Conservation (phyloP, 92 coral and sea anemone species). For the Epizoanthus fatuus region DNA sequence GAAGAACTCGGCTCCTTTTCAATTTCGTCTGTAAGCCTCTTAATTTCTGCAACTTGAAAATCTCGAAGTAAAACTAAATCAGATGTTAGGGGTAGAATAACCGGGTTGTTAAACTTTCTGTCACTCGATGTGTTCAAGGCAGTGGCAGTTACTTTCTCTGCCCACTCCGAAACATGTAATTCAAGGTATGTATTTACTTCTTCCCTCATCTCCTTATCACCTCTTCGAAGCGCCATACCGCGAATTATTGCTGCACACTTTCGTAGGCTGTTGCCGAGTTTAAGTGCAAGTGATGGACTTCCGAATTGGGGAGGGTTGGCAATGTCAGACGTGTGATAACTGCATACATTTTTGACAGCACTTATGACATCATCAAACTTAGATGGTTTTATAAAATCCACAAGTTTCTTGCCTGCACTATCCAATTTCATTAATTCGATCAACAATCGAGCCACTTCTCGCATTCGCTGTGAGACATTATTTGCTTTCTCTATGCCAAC, state of each 20-base stretch:
- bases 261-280: constrained; percentile 53
- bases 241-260: constrained; percentile 43
- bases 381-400: constrained; percentile 16
- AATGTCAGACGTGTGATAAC: not conserved
- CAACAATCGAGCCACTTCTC: constrained; percentile 44
- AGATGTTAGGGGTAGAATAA: too few species aligned
- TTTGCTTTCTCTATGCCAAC: constrained; percentile 9
- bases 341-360: not conserved
- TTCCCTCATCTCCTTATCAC: not conserved
- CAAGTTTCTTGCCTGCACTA: not conserved
- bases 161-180: constrained; percentile 2
- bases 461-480: constrained; percentile 62
- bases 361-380: constrained; percentile 9
- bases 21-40: not conserved
- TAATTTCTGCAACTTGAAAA: not conserved
- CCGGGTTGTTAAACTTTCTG: constrained; percentile 22
- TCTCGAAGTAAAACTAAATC: too few species aligned
- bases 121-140: not conserved
- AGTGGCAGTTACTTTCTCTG: not conserved
- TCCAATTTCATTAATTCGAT: not conserved
- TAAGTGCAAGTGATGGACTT: constrained; percentile 46
- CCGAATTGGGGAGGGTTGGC: not conserved
- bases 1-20: not conserved
- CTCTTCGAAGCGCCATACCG: constrained; percentile 30
- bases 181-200: constrained; percentile 1